These are phyloP conservation scores for Carlito syrichta DNA, from an alignment of 2,113 vertebrate species.

Conservation along the genomic window DNA sequence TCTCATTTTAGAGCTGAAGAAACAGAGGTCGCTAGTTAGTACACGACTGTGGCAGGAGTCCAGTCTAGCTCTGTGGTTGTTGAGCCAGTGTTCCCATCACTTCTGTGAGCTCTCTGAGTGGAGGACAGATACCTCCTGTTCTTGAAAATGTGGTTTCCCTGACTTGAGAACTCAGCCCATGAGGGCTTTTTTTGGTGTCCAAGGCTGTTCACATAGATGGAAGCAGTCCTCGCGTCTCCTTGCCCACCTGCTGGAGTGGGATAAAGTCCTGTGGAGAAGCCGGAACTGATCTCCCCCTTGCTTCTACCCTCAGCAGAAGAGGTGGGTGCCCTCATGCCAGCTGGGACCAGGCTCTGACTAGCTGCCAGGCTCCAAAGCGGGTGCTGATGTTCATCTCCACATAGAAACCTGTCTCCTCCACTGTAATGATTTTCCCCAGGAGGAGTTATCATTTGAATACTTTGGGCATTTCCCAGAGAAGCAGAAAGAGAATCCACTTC, in stretches of 20 bases:
- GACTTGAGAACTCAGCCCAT: not conserved
- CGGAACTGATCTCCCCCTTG: not conserved
- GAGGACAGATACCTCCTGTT: not conserved
- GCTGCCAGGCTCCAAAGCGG: not conserved
- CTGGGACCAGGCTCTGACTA: not conserved
- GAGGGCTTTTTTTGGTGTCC: not conserved
- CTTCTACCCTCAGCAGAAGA: not conserved
- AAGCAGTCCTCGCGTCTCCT: not conserved
- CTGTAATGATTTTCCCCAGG: not conserved
- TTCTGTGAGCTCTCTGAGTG: not conserved
- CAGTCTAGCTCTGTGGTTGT: not conserved
- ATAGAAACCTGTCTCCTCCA: not conserved
- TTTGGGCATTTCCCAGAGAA: not conserved
- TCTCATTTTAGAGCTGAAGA: not conserved
- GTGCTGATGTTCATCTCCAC: not conserved
- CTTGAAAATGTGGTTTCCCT: not conserved
- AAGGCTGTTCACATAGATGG: not conserved
- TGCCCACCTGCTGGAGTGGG: not conserved
- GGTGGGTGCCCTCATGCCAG: not conserved
- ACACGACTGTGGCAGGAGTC: not conserved
- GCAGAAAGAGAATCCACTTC: not conserved
- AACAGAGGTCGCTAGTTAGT: not conserved
- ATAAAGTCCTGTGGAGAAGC: not conserved
- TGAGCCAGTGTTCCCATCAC: not conserved
- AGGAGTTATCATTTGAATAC: not conserved